phyloP scores from a whole-genome alignment of 23 tunicate genomes.

The Ciona savignyi region DNA sequence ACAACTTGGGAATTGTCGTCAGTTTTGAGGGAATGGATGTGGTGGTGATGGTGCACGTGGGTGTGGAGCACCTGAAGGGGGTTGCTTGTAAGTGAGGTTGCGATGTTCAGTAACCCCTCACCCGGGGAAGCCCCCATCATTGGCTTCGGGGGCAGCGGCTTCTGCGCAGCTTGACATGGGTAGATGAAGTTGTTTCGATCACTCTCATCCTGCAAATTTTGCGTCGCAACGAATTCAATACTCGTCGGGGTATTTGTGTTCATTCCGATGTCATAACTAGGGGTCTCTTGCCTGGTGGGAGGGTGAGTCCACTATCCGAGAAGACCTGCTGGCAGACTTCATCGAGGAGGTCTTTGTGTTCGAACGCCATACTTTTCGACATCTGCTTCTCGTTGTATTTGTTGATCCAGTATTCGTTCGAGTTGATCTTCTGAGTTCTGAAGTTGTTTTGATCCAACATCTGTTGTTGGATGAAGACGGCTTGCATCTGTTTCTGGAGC shows the following conservation, averaged over 20 bases:
- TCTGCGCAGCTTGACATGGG: not conserved
- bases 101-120: too few species aligned
- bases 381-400: not conserved
- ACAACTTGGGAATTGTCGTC: not conserved
- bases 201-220: not conserved
- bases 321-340: slow-evolving; percentile 27
- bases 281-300: not conserved
- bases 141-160: not conserved
- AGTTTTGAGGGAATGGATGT: slow-evolving; percentile 43
- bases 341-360: slow-evolving; percentile 2
- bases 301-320: not conserved
- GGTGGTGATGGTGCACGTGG: slow-evolving; percentile 69
- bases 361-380: not conserved
- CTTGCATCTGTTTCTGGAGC: slow-evolving; percentile 26
- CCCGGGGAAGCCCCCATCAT: not conserved
- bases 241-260: not conserved
- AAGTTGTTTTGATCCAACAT: slow-evolving; percentile 21
- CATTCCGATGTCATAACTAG: not conserved
- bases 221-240: not conserved
- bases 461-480: slow-evolving; percentile 15
- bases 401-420: not conserved
- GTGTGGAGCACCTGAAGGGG: slow-evolving; percentile 60
- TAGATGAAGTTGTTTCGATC: not conserved
- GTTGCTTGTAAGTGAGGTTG: not conserved
- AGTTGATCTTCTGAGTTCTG: not conserved